Base-by-base conservation (phyloP, 1,140 invertebrate genomes). In the Tetranychus urticae region DNA sequence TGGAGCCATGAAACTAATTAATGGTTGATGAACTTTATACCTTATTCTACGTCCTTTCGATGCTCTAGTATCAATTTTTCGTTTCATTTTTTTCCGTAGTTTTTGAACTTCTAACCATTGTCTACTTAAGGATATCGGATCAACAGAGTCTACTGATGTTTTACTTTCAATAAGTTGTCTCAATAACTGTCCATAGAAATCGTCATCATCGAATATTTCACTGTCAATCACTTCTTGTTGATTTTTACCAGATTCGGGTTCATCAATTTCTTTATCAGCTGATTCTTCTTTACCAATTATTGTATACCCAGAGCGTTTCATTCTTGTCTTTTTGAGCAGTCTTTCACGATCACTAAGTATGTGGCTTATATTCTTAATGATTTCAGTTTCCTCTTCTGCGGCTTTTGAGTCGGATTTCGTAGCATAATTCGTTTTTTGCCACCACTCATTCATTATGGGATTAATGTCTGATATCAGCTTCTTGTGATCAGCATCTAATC, bases 131-230 rank as follows among this genome's bases (percentile, higher is more conserved):
- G 68, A 69, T 10, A 71, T 62, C 14, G 88, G 84, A 77, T 91
- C 88, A 12, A 80, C 81, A 8, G 85, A 76, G 67, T 85, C 81
- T 58, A 55, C 45, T 34, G 80, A 76, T 7, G 86, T 83, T 75
- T 92, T 93, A 58, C 81, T 81, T 70, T 96, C 88, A 65, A 97
- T 92, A 13, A 96, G 74, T 42, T 42, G 89, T 62, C 88, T 75
- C 35, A 97, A 72, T 33, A 94, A 71, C 68, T 90, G 85, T 72
- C 94, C 88, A 75, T 97, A 97, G 71, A 96, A 97, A 71, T 97
- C 92, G 71, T 84, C 84, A 71, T 97, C 92, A 71, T 97, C 90
- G 75, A 88, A 97, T 69, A 94, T 86, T 75, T 97, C 86, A 0
- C 73, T 62, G 71, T 88, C 82, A 65, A 81, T 80, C 65, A 83